Evolutionary conservation across 2,113 vertebrate species (phyloP).

Genomic region (Salminus brasiliensis): DNA sequence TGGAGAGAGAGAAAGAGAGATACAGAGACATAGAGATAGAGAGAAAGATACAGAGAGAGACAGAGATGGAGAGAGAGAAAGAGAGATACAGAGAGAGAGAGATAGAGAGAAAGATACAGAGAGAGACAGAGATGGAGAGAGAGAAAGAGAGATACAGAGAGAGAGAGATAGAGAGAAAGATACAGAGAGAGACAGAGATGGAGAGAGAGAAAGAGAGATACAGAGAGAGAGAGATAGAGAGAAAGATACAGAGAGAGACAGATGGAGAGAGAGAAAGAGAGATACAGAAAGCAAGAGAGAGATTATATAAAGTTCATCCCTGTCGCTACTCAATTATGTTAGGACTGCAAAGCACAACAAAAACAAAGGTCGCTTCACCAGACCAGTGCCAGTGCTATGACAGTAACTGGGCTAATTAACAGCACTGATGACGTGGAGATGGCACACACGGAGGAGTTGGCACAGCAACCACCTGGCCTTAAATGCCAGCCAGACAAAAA

Average conservation of each 20-base stretch:
- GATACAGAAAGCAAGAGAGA: background rate
- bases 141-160: too few relatives aligned
- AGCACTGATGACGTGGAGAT: slow-evolving; percentile 20
- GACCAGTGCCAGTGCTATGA: slow-evolving; percentile 16
- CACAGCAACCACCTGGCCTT: slow-evolving; percentile 44
- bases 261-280: background rate
- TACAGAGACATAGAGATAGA: too few relatives aligned
- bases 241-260: background rate
- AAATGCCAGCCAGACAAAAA: slow-evolving; percentile 46
- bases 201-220: slow-evolving; percentile 40
- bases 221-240: slow-evolving; percentile 13
- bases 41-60: too few relatives aligned
- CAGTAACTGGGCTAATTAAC: slow-evolving; percentile 32
- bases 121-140: background rate
- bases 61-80: slow-evolving; percentile 36
- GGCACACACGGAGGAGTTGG: background rate
- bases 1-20: too few relatives aligned
- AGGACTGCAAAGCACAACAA: background rate
- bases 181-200: slow-evolving; percentile 25
- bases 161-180: too few relatives aligned
- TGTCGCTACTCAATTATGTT: background rate
- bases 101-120: background rate
- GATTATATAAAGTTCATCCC: background rate
- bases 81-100: slow-evolving; percentile 40
- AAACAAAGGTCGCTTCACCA: slow-evolving; percentile 25